phyloP scores from a whole-genome alignment of 2,888 invertebrate genomes.

The Xylota segnis region DNA sequence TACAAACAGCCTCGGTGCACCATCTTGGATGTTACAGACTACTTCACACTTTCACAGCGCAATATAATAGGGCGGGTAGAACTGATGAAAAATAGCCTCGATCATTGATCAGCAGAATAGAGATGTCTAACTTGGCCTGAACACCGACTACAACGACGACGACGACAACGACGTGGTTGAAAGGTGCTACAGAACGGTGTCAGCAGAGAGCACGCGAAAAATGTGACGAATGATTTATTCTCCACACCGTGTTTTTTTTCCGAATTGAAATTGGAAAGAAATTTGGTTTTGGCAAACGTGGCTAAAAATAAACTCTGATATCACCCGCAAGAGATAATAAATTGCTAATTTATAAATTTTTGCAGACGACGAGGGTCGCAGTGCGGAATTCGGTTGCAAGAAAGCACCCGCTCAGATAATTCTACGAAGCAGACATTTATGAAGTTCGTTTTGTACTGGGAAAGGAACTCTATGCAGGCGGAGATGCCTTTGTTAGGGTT shows the following conservation, averaged over 20 bases:
- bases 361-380: constrained; percentile 9
- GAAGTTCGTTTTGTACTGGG: constrained; percentile 21
- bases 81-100: constrained; percentile 56
- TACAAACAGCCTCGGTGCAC: constrained; percentile 53
- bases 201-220: constrained; percentile 34
- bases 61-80: constrained; percentile 44
- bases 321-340: constrained; percentile 64
- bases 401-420: background rate
- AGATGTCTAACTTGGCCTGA: constrained; percentile 51
- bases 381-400: constrained; percentile 51
- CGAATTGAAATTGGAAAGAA: constrained; percentile 23
- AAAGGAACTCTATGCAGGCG: constrained; percentile 32
- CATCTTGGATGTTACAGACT: constrained; percentile 38
- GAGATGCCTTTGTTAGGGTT: constrained; percentile 57
- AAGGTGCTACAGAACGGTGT: constrained; percentile 24
- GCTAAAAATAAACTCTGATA: constrained; percentile 64
- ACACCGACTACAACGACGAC: constrained; percentile 1
- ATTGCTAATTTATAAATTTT: constrained; percentile 54
- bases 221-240: constrained; percentile 53
- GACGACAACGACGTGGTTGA: constrained; percentile 5
- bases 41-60: constrained; percentile 65
- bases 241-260: constrained; percentile 8
- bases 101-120: constrained; percentile 39
- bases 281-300: constrained; percentile 45
- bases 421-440: constrained; percentile 20